Evolutionary conservation across 2,797 vertebrate genomes (phyloP).

Genomic region (Protonibea diacanthus): DNA sequence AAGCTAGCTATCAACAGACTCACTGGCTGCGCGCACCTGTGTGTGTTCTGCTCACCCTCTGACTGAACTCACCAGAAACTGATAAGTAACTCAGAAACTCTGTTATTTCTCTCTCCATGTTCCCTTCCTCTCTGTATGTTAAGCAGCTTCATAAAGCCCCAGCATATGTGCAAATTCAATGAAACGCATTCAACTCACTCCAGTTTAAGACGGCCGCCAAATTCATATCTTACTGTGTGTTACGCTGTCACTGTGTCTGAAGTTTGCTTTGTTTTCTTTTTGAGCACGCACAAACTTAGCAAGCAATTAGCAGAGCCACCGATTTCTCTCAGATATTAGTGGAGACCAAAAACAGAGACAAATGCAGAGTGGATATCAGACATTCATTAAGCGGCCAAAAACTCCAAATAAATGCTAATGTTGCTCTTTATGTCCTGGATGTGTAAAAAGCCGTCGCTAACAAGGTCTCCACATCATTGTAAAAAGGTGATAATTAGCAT

Average conservation of each 20-base stretch:
- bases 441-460: neutral
- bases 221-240: neutral
- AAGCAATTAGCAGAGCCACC: neutral
- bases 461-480: neutral
- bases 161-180: neutral
- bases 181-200: neutral
- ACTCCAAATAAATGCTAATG: neutral
- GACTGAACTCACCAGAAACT: neutral
- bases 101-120: neutral
- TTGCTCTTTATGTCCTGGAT: slow-evolving; percentile 3
- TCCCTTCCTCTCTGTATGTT: neutral
- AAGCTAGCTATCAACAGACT: neutral
- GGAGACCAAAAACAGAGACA: neutral
- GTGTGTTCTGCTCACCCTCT: neutral
- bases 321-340: neutral
- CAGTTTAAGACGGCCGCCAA: neutral
- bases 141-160: neutral
- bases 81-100: too few relatives aligned
- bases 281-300: neutral
- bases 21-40: neutral
- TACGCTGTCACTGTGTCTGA: too few relatives aligned
- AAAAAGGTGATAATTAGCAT: neutral
- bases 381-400: neutral
- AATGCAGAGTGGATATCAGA: neutral
- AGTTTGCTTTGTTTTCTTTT: neutral